Evolutionary conservation across 2,888 invertebrate species (phyloP), one percentile per base, ranked within the genome.

Genomic region (Aporophyla nigra): DNA sequence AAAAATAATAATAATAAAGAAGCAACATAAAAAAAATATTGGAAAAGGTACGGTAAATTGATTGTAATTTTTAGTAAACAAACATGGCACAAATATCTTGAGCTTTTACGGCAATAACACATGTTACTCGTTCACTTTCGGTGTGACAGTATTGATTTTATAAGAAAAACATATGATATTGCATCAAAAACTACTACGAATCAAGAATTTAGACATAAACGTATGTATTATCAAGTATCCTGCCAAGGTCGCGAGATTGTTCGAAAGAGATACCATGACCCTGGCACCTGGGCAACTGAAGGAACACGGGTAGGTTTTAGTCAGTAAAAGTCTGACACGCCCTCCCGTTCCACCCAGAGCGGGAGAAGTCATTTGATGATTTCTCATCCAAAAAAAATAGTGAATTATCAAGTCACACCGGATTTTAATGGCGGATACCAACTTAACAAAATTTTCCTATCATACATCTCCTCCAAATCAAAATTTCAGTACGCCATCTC

Each of bases 401-500:
- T n/a, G n/a, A n/a, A 46, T 24, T 33, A 33, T 33, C 33, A 33
- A 63, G 19, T n/a, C 19, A 27, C 65, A 65, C 12, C 6, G 10
- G 5, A n/a, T 54, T 54, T 12, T 6, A 12, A 54, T 12, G n/a
- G 54, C 12, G n/a, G n/a, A 2, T 2, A n/a, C 6, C 6, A 56
- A 24, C 6, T 56, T 5, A 6, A 24, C 7, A 58, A 24, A 9
- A 7, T 58, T 27, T 9, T 24, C 58, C 24, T 27, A 9, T 9
- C 24, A 58, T 58, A 58, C 24, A 58, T 58, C 24, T 16, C 24
- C 58, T 58, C 56, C 16, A 24, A 58, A 24, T 58, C 16, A 3
- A 33, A 70, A n/a, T n/a, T n/a, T 61, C n/a, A 59, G 21, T 72
- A 9, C 24, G 4, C 43, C n/a, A 74, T 54, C 5, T 24, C 49